phyloP scores from a whole-genome alignment of 2,113 vertebrate genomes.

The Poicephalus gulielmi region DNA sequence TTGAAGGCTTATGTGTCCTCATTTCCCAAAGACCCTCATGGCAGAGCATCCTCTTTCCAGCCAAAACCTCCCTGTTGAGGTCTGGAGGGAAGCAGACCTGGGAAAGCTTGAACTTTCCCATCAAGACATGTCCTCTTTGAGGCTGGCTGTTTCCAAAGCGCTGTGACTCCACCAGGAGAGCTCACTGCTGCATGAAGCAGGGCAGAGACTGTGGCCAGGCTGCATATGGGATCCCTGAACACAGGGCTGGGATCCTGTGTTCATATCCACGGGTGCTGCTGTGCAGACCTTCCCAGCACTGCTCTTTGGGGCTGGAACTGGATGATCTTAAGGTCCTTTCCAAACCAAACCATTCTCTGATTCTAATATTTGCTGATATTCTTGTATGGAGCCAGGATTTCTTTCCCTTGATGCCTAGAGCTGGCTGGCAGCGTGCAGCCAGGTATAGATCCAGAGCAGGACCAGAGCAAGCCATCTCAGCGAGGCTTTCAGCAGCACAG shows the following conservation, averaged over 20 bases:
- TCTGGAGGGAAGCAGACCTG: not conserved
- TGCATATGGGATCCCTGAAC: not conserved
- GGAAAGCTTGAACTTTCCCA: not conserved
- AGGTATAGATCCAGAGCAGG: not conserved
- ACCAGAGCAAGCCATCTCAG: not conserved
- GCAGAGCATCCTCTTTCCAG: not conserved
- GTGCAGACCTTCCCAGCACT: not conserved
- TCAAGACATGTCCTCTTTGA: accelerated
- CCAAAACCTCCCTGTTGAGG: not conserved
- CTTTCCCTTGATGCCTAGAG: not conserved
- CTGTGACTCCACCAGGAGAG: not conserved
- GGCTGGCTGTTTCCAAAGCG: accelerated
- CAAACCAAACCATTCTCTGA: not conserved
- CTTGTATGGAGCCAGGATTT: not conserved
- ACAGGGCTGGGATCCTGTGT: not conserved
- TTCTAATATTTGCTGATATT: not conserved
- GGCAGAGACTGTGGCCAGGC: not conserved
- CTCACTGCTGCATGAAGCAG: not conserved
- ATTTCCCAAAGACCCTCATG: accelerated
- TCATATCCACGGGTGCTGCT: not conserved
- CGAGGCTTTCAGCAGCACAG: not conserved
- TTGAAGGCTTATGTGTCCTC: not conserved
- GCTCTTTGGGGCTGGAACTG: not conserved
- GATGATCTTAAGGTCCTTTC: not conserved
- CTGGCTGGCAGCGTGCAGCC: not conserved